Evolutionary conservation across 92 coral and sea anemone species (phyloP).

Genomic region (Metridium senile): DNA sequence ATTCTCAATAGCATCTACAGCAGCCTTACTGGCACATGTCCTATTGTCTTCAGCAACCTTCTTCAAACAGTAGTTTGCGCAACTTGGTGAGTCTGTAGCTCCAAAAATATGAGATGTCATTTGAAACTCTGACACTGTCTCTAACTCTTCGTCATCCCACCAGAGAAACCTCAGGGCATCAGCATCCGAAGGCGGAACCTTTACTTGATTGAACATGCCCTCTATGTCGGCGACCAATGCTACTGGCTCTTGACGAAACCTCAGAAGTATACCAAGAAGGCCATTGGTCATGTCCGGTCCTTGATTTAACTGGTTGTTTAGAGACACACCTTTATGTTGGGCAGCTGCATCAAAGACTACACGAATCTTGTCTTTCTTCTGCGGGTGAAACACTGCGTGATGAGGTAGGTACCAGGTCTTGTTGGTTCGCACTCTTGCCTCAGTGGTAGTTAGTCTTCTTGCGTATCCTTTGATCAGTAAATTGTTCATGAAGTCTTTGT

Average conservation of each 20-base stretch:
- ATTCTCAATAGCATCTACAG: slow-evolving; percentile 44
- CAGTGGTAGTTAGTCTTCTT: slow-evolving; percentile 38
- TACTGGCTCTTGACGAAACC: slow-evolving; percentile 53
- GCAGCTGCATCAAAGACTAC: slow-evolving; percentile 69
- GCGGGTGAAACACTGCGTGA: slow-evolving; percentile 58
- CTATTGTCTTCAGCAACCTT: slow-evolving; percentile 56
- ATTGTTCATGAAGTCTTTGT: slow-evolving; percentile 42
- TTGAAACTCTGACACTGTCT: slow-evolving; percentile 51
- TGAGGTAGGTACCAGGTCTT: slow-evolving; percentile 68
- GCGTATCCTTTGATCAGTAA: slow-evolving; percentile 41
- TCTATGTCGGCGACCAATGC: slow-evolving; percentile 62
- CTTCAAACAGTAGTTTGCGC: slow-evolving; percentile 55
- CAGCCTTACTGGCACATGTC: slow-evolving; percentile 41
- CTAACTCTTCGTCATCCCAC: slow-evolving; percentile 52
- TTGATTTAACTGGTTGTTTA: slow-evolving; percentile 58
- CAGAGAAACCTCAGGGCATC: slow-evolving; percentile 64
- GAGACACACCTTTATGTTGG: slow-evolving; percentile 45
- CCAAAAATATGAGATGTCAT: slow-evolving; percentile 65
- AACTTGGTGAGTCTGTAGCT: slow-evolving; percentile 56
- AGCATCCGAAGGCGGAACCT: slow-evolving; percentile 56
- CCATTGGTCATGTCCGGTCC: slow-evolving; percentile 67
- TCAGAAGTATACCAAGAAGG: slow-evolving; percentile 58
- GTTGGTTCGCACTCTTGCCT: slow-evolving; percentile 38
- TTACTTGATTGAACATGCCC: slow-evolving; percentile 66
- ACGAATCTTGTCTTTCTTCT: slow-evolving; percentile 46